These are phyloP conservation scores for Ethmia dodecea DNA, from an alignment of 2,888 invertebrate species.

Conservation along the genomic window DNA sequence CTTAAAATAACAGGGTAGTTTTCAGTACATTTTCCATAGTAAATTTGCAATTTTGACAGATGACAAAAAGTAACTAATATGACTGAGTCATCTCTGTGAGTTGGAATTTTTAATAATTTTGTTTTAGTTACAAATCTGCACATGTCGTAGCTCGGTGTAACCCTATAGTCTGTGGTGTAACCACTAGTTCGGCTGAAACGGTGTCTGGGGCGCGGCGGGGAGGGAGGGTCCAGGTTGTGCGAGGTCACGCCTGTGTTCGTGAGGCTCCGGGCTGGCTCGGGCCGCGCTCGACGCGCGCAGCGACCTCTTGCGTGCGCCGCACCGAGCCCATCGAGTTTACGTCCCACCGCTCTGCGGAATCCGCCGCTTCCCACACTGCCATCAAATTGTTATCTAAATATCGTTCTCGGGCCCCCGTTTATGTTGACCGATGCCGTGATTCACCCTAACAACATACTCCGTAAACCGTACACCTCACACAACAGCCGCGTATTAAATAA, in stretches of 20 bases:
- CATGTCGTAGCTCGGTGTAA: too few relatives aligned
- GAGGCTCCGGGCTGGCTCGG: constrained; percentile 43
- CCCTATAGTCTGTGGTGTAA: too few relatives aligned
- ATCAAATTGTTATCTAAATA: constrained; percentile 63
- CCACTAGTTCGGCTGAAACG: neutral
- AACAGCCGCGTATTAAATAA: constrained; percentile 31
- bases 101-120: too few relatives aligned
- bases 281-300: constrained; percentile 47
- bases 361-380: constrained; percentile 68
- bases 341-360: constrained; percentile 67
- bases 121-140: too few relatives aligned
- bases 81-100: too few relatives aligned
- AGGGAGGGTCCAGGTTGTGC: constrained; percentile 64
- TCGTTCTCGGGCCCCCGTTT: constrained; percentile 56
- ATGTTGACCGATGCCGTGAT: constrained; percentile 51
- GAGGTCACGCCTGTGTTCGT: constrained; percentile 68
- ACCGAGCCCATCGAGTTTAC: constrained; percentile 56
- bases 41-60: too few relatives aligned
- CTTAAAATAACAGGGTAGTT: too few relatives aligned
- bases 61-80: too few relatives aligned
- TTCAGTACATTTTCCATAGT: too few relatives aligned
- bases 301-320: constrained; percentile 65
- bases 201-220: constrained; percentile 42
- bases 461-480: constrained; percentile 20
- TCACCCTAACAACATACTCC: constrained; percentile 32